Conservation (phyloP, 2,797 vertebrate species). For the Numenius phaeopus region DNA sequence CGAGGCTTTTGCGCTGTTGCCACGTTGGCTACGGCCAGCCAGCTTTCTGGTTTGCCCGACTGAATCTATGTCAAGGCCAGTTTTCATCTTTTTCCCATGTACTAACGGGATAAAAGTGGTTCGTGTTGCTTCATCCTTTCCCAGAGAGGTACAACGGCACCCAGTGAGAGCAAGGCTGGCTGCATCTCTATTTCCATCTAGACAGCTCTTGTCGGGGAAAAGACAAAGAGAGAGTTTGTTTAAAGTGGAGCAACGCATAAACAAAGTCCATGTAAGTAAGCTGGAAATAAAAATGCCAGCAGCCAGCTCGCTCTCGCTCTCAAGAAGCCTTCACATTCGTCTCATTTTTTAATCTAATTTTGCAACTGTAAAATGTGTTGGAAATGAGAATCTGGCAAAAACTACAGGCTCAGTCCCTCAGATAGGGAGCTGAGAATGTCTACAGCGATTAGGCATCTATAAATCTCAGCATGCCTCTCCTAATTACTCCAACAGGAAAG, state of each 20-base stretch:
- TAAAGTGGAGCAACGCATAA: neutral
- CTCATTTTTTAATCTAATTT: neutral
- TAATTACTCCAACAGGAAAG: constrained; percentile 64
- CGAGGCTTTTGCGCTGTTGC: neutral
- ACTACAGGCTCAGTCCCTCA: neutral
- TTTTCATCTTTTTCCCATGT: neutral
- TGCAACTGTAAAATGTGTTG: neutral
- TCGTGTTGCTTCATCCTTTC: neutral
- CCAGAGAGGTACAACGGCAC: neutral
- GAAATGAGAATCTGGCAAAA: constrained; percentile 19
- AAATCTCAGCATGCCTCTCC: constrained; percentile 46
- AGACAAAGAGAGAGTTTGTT: neutral
- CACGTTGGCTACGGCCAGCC: neutral
- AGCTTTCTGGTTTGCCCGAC: neutral
- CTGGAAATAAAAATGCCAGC: neutral
- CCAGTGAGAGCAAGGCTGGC: neutral
- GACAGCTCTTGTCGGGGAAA: neutral
- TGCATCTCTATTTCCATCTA: neutral
- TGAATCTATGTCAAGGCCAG: neutral
- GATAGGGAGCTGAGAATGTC: constrained; percentile 13
- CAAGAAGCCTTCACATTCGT: neutral
- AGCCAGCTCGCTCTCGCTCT: fast-evolving
- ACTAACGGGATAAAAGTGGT: neutral
- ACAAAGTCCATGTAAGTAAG: neutral
- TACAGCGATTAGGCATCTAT: neutral